These are phyloP conservation scores for Brachionus rubens DNA, from an alignment of 1,140 invertebrate genomes.

Conservation along the genomic window DNA sequence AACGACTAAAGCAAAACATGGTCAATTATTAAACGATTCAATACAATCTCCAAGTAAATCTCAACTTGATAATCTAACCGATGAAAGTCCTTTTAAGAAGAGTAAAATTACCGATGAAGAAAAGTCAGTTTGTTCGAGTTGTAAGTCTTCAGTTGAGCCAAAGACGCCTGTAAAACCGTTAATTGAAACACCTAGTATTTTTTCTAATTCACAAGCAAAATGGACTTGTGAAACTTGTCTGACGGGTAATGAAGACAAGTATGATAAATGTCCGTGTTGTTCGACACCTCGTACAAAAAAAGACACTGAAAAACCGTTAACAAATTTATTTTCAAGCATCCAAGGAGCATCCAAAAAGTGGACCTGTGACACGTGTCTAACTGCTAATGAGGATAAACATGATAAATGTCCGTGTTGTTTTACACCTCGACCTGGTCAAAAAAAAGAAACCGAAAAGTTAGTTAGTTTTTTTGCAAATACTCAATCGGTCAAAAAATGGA, in stretches of 20 bases:
- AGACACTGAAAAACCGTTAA: background rate
- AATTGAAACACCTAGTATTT: no score
- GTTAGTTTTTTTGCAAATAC: no score
- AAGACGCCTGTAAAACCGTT: background rate
- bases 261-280: no score
- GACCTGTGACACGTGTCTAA: background rate
- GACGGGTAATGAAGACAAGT: no score
- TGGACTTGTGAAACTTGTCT: no score
- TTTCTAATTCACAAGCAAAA: no score
- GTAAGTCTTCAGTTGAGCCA: background rate
- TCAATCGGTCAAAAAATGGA: conserved; percentile 23
- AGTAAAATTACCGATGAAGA: background rate
- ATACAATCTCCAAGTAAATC: background rate
- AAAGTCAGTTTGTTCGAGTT: background rate
- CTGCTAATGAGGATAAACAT: background rate
- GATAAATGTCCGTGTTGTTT: background rate
- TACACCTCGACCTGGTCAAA: no score
- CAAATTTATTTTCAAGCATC: background rate
- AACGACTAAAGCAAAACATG: background rate
- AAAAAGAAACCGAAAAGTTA: background rate
- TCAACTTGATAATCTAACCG: background rate
- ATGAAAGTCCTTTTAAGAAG: background rate
- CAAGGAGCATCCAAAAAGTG: background rate
- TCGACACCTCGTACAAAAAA: no score
- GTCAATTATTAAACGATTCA: background rate